Conservation (phyloP, 2,113 vertebrate species). For the Phoenicopterus ruber region DNA sequence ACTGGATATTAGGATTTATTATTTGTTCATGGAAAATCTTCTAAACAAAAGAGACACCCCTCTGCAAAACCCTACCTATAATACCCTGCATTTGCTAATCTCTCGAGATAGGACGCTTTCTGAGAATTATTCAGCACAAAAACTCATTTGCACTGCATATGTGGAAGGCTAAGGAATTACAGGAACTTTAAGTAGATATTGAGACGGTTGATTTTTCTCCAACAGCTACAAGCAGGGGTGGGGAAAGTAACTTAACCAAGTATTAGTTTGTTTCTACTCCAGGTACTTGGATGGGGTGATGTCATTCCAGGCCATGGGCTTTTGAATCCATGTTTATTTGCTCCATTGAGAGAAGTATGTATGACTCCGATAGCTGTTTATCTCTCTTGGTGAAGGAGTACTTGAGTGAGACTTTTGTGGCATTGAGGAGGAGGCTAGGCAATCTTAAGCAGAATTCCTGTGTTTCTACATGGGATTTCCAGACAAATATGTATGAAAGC, state of each 20-base stretch:
- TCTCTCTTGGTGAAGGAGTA: background rate
- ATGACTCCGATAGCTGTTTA: background rate
- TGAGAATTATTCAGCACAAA: background rate
- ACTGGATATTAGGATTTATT: background rate
- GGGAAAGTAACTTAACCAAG: background rate
- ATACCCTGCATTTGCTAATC: background rate
- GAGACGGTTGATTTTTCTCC: background rate
- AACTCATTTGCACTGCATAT: background rate
- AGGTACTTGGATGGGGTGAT: background rate
- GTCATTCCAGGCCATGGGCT: background rate
- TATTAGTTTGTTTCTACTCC: background rate
- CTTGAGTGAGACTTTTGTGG: background rate
- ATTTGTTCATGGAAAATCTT: background rate
- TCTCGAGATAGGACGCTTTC: background rate
- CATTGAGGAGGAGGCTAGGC: background rate
- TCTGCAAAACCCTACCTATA: background rate
- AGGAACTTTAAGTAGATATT: background rate
- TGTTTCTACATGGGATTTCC: background rate
- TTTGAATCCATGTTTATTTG: background rate
- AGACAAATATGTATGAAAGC: background rate
- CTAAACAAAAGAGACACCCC: background rate
- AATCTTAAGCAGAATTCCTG: background rate
- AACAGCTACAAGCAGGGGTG: background rate
- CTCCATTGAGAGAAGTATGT: background rate
- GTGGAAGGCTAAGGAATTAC: background rate